phyloP scores from a whole-genome alignment of 2,888 invertebrate genomes.

The Itoplectis maculator region DNA sequence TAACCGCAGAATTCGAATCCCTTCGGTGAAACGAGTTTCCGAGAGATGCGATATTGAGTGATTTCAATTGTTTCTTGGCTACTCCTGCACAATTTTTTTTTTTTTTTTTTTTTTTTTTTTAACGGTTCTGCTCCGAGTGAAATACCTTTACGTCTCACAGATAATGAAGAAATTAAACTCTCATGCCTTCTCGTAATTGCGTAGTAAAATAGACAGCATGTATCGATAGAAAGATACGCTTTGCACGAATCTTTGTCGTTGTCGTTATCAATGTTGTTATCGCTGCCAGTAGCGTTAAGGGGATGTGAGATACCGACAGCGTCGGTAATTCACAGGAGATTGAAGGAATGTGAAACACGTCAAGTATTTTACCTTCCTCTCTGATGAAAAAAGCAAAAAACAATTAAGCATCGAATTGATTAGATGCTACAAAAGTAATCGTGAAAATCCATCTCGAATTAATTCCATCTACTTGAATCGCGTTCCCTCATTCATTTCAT shows the following conservation, averaged over 20 bases:
- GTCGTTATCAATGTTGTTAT: conserved; percentile 14
- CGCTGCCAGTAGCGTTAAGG: not conserved
- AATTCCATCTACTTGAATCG: not conserved
- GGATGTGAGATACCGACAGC: not conserved
- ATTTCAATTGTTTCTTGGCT: not conserved
- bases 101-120: not conserved
- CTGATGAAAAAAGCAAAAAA: not conserved
- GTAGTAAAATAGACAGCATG: conserved; percentile 11
- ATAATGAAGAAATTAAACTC: not conserved
- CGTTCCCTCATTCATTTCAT: not conserved
- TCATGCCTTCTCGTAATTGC: conserved; percentile 17
- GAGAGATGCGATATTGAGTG: not conserved
- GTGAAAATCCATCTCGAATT: not conserved
- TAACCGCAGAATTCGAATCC: too few relatives aligned
- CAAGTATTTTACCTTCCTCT: not conserved
- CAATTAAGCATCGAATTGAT: not conserved
- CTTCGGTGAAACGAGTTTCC: not conserved
- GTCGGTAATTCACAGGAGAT: not conserved
- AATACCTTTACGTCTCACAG: not conserved
- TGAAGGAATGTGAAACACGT: not conserved
- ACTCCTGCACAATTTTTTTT: not conserved
- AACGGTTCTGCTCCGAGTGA: not conserved
- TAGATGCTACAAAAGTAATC: not conserved
- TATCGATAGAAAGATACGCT: conserved; percentile 40
- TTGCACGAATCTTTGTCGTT: conserved; percentile 29